These are phyloP conservation scores for Smittia sp. DNA, from an alignment of 2,888 invertebrate genomes.

Conservation along the genomic window DNA sequence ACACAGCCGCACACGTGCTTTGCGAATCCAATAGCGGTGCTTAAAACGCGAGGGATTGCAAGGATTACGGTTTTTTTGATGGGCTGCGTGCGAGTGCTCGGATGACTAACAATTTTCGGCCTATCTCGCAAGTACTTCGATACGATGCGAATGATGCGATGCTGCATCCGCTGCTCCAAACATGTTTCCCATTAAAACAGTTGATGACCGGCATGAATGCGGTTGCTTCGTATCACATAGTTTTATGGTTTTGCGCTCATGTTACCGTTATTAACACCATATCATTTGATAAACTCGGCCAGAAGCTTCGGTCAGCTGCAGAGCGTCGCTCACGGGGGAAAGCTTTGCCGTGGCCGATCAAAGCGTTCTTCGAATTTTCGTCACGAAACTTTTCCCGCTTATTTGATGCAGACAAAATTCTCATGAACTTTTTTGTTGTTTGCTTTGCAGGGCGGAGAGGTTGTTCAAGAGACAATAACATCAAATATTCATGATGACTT, in stretches of 20 bases:
- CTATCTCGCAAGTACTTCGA: too few relatives aligned
- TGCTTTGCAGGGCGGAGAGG: constrained; percentile 80
- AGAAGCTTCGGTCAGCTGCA: not conserved
- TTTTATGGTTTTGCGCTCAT: constrained; percentile 4
- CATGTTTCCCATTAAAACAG: not conserved
- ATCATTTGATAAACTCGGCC: constrained; percentile 26
- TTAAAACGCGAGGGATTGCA: too few relatives aligned
- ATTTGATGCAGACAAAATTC: not conserved
- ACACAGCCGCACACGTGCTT: too few relatives aligned
- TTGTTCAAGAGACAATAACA: constrained; percentile 86
- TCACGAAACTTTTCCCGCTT: not conserved
- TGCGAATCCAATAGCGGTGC: too few relatives aligned
- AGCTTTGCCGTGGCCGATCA: too few relatives aligned
- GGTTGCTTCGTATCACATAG: constrained; percentile 21
- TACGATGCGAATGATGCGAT: too few relatives aligned
- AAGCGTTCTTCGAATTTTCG: too few relatives aligned
- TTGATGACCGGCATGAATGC: constrained; percentile 12
- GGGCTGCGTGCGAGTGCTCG: too few relatives aligned
- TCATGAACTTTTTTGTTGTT: constrained; percentile 15
- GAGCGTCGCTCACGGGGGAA: not conserved
- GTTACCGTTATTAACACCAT: constrained; percentile 35
- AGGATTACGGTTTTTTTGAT: too few relatives aligned
- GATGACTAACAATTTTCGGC: too few relatives aligned
- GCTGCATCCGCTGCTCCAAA: too few relatives aligned
- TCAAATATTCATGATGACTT: constrained; percentile 90